Evolutionary conservation across 2,888 invertebrate species (phyloP).

Genomic region (Acleris literana): DNA sequence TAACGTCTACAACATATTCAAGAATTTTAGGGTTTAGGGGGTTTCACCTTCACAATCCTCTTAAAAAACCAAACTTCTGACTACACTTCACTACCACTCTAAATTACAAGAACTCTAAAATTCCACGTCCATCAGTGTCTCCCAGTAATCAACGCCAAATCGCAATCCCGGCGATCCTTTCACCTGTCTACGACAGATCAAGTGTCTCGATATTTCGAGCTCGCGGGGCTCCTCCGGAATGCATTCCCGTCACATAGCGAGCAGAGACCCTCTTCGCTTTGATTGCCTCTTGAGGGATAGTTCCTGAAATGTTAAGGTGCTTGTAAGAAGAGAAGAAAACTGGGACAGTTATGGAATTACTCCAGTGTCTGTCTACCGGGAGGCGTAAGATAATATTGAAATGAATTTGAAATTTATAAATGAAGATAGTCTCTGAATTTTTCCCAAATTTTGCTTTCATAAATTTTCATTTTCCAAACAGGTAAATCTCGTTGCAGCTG

Average conservation of each 20-base stretch:
- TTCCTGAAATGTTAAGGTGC: not conserved
- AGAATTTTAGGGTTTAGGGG: too few species aligned
- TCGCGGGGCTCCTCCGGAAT: conserved; percentile 52
- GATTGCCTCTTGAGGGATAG: conserved; percentile 11
- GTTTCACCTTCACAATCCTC: too few species aligned
- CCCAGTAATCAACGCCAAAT: conserved; percentile 10
- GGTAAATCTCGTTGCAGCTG: too few species aligned
- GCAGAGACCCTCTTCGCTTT: conserved; percentile 11
- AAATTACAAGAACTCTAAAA: not conserved
- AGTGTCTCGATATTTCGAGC: conserved; percentile 43
- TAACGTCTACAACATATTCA: too few species aligned
- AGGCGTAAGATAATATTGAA: too few species aligned
- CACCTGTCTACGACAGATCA: conserved; percentile 24
- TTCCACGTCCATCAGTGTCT: not conserved
- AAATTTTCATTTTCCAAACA: too few species aligned
- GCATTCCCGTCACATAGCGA: conserved; percentile 62
- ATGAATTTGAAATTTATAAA: too few species aligned
- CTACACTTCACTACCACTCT: not conserved
- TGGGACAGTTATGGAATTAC: too few species aligned
- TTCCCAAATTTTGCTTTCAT: too few species aligned
- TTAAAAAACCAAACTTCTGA: not conserved
- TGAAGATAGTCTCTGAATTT: too few species aligned
- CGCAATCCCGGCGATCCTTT: conserved; percentile 7
- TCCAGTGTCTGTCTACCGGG: too few species aligned
- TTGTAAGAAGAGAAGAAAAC: not conserved